Evolutionary conservation across 2,888 invertebrate species (phyloP).

Genomic region (Lasioglossum figueresi): DNA sequence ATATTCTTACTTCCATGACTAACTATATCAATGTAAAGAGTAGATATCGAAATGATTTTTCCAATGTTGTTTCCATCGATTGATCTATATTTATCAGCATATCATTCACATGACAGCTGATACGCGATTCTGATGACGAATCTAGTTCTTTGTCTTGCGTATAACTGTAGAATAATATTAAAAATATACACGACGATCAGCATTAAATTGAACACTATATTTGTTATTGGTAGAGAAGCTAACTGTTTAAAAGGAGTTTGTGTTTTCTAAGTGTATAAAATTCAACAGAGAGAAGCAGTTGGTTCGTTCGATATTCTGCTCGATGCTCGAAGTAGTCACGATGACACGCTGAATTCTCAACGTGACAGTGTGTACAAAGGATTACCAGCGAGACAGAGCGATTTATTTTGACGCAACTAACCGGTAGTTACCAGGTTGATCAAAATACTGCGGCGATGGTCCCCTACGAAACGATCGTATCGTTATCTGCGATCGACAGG

Average conservation of each 20-base stretch:
- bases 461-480: constrained; percentile 67
- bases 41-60: not conserved
- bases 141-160: not conserved
- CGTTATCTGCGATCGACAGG: constrained; percentile 74
- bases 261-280: not conserved
- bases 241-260: not conserved
- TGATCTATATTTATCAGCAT: not conserved
- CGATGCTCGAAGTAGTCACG: not conserved
- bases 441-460: constrained; percentile 64
- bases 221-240: not conserved
- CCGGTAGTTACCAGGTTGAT: constrained; percentile 70
- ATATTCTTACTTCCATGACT: too few relatives aligned
- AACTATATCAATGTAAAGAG: not conserved
- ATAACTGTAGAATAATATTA: not conserved
- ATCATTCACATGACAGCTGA: not conserved
- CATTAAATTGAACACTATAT: not conserved
- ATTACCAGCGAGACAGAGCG: constrained; percentile 23
- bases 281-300: not conserved
- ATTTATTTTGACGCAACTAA: constrained; percentile 62
- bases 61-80: not conserved
- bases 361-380: not conserved
- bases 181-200: not conserved
- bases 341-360: constrained; percentile 2
- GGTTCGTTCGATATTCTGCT: not conserved
- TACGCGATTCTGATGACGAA: not conserved